Base-by-base conservation (phyloP, 2,888 invertebrate species). In the Mythimna albipuncta region DNA sequence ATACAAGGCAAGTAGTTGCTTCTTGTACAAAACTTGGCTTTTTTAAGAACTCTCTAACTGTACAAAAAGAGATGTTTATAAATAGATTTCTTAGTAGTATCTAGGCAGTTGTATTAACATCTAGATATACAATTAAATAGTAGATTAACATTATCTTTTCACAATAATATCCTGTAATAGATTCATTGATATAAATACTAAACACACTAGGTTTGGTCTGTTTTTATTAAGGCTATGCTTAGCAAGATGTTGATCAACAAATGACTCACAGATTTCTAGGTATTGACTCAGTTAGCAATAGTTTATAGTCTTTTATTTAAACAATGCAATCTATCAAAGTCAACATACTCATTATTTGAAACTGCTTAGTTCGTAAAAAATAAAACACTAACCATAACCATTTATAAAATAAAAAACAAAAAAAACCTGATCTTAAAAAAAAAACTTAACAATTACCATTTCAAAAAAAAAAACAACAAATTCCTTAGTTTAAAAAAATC, bases 191-290 rank as follows among this genome's bases (percentile, higher is more conserved):
- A 55, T 26, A 47, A 38, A 26, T 47, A 55, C 21, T 19, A 19
- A 44, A 72, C 10, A 61, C 7, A 58, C 13, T 64, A 35, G 16
- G 35, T 76, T 54, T 38, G 5, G 10, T 66, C 26, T 67, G 59
- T 66, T 59, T 75, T 66, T 59, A 52, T 44, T 9, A 19, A 6
- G 0, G 19, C 19, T 74, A 26, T 57, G 21, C 11, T 41, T 21
- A 32, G 50, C 41, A n/a, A 58, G 21, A 66, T n/a, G n/a, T 65
- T 52, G 57, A 52, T 66, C 2, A 26, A 59, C 35, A 44, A 52
- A 59, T 75, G 52, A 66, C 16, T 75, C 58, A 73, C 21, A 9
- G 41, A 52, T 75, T 75, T 75, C 73, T 64, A 57, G 32, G 32
- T 41, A 72, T 32, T 55, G 64, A 50, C n/a, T 52, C 26, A 16